phyloP scores from a whole-genome alignment of 1,140 invertebrate species.

The Papilio polyxenes region DNA sequence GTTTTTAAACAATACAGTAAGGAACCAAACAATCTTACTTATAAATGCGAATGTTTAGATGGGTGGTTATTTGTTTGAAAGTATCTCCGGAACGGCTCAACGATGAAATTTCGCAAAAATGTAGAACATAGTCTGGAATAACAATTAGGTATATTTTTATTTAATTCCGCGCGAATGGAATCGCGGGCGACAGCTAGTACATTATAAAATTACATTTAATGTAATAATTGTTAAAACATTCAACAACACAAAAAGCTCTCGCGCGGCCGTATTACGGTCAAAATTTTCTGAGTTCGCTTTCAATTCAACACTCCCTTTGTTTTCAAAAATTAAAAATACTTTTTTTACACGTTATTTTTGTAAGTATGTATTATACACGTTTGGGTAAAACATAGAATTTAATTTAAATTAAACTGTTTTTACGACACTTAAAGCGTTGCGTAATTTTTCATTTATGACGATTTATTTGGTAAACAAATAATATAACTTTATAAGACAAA shows the following conservation, averaged over 20 bases:
- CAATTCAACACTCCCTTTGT: constrained; percentile 9
- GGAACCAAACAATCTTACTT: not conserved
- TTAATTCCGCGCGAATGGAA: too few species aligned
- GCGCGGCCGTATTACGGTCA: constrained; percentile 3
- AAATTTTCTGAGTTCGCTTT: not conserved
- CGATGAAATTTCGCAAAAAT: too few species aligned
- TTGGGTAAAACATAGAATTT: not conserved
- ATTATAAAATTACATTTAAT: constrained; percentile 14
- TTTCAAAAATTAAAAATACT: not conserved
- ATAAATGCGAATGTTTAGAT: too few species aligned
- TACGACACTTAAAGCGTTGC: not conserved
- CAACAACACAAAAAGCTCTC: not conserved
- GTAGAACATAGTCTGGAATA: too few species aligned
- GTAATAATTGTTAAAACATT: not conserved
- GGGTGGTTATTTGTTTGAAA: too few species aligned
- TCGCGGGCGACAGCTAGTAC: not conserved
- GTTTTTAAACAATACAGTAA: not conserved
- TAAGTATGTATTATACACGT: not conserved
- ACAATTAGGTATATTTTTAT: too few species aligned
- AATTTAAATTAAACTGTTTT: not conserved
- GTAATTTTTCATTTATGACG: not conserved
- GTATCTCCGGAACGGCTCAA: too few species aligned
- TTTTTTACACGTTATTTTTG: not conserved
- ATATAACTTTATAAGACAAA: too few species aligned
- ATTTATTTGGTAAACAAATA: not conserved